Evolutionary conservation across 2,113 vertebrate species (phyloP).

Genomic region (Polypterus bichir): DNA sequence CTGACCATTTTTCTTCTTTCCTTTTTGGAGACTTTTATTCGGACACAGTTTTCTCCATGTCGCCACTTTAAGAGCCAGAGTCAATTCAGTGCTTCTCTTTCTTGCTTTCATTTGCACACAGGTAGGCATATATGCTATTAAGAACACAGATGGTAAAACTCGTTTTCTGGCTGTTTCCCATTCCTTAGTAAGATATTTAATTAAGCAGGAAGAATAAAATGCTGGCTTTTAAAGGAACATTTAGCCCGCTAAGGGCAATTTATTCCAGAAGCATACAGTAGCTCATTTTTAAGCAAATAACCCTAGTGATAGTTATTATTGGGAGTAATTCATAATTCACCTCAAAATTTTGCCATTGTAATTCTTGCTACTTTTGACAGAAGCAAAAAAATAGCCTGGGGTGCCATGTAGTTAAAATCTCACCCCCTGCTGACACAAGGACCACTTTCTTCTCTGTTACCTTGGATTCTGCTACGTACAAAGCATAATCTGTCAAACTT

Average conservation of each 20-base stretch:
- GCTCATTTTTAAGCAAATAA: conserved; percentile 64
- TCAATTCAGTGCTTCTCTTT: too few species aligned
- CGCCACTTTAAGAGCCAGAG: too few species aligned
- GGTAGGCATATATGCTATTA: too few species aligned
- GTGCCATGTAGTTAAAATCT: conserved; percentile 47
- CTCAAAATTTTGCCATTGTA: conserved; percentile 48
- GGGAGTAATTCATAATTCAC: conserved; percentile 61
- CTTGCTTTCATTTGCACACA: too few species aligned
- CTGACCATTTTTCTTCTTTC: too few species aligned
- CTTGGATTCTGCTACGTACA: too few species aligned
- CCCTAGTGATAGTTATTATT: conserved; percentile 64
- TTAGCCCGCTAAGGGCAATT: conserved; percentile 49
- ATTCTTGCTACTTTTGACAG: conserved; percentile 53
- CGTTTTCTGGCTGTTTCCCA: too few species aligned
- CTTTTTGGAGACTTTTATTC: too few species aligned
- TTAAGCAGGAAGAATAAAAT: conserved; percentile 53
- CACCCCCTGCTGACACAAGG: conserved; percentile 32
- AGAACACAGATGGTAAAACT: too few species aligned
- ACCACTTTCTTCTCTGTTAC: conserved; percentile 46
- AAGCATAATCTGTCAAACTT: background rate
- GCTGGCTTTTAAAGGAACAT: conserved; percentile 27
- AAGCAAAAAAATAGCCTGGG: conserved; percentile 47
- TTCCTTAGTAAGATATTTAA: conserved; percentile 42
- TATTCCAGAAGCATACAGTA: conserved; percentile 49
- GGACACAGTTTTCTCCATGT: too few species aligned